Conservation (phyloP, 1,140 invertebrate genomes). For the Procambarus virginalis region DNA sequence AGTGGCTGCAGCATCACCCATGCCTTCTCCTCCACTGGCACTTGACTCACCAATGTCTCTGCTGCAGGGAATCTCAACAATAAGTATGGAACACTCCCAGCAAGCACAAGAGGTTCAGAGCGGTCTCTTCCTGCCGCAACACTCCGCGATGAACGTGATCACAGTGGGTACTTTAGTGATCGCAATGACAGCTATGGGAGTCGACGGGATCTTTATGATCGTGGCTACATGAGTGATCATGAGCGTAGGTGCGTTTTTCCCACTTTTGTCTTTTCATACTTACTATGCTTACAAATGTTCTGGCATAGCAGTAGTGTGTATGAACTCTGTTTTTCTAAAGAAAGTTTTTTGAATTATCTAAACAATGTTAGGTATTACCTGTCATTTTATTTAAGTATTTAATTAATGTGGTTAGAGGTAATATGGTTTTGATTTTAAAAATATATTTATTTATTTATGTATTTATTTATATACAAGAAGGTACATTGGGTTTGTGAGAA, state of each 20-base stretch:
- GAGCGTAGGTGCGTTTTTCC: conserved; percentile 72
- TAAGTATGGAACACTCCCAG: conserved; percentile 56
- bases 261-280: not conserved
- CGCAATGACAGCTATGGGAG: conserved; percentile 86
- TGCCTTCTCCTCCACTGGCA: not conserved
- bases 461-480: too few species aligned
- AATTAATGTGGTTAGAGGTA: too few species aligned
- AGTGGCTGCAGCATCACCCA: conserved; percentile 28
- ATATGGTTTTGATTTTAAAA: too few species aligned
- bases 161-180: conserved; percentile 81
- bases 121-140: conserved; percentile 63
- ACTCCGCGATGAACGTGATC: conserved; percentile 60
- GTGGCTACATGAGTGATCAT: conserved; percentile 70
- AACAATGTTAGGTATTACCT: too few species aligned
- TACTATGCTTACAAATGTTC: not conserved
- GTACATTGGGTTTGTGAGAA: too few species aligned
- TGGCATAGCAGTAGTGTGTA: too few species aligned
- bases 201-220: conserved; percentile 66
- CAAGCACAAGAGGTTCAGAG: conserved; percentile 56
- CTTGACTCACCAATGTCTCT: not conserved
- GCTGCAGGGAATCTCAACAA: conserved; percentile 51
- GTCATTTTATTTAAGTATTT: too few species aligned
- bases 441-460: too few species aligned
- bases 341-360: too few species aligned
- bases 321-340: too few species aligned